Base-by-base conservation (phyloP, 2,888 invertebrate species). In the Gibbula magus region DNA sequence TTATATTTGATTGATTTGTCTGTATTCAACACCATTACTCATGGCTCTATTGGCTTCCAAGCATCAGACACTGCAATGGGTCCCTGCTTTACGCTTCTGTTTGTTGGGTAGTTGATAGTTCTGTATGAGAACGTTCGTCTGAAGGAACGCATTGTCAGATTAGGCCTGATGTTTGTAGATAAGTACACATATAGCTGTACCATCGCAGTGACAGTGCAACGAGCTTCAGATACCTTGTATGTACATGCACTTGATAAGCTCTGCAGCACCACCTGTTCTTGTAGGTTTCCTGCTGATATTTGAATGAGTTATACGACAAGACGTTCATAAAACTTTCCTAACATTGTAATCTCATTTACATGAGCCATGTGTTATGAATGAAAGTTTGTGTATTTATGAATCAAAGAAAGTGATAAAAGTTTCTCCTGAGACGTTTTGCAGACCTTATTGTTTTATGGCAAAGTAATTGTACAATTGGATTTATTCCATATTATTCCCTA, bases 1-100 rank as follows among this genome's bases (percentile, higher is more conserved):
- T 29, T 61, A 20, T 56, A 13, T 61, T 61, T 61, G 61, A 61
- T 61, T 61, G 61, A 61, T 61, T 61, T 61, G 61, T 61, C 61
- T 61, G 29, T 29, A 25, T 29, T 61, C 16, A 13, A 45, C 45
- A 1, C 29, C 25, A 61, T 25, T 25, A 8, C 29, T 61, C 61
- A 61, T 29, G 1, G 25, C 22, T 29, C 25, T 61, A 61, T 61
- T 61, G 4, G 61, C 13, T 61, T 29, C 29, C 10, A 4, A 16
- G 5, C 16, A 16, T 8, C 13, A 29, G 61, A 25, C 29, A 8
- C 29, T 8, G 29, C 25, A 29, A 16, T 18, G n/a, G 18, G 61
- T 25, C 61, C 25, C 61, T 1, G 7, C n/a, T n/a, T n/a, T n/a
- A n/a, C n/a, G n/a, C 7, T 61, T 61, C 61, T 29, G 29, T 16